A percentile compares a stretch with the other conserved stretches of the same genome.
Conservation (phyloP, 2,888 invertebrate genomes). For the Epirrita christyi region DNA sequence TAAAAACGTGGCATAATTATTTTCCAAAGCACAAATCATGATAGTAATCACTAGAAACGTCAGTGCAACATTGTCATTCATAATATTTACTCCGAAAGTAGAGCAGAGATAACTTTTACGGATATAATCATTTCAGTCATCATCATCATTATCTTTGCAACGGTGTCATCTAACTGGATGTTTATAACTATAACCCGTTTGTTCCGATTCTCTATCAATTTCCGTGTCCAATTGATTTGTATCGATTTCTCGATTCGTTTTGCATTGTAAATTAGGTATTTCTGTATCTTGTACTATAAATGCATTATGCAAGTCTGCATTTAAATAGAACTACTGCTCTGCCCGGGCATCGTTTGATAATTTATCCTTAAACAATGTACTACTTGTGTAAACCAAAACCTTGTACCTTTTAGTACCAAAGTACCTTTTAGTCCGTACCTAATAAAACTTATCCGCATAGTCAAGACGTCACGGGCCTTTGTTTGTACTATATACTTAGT, state of each 20-base stretch:
- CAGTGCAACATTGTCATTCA: neutral
- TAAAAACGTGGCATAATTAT: too few species aligned
- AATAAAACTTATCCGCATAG: too few species aligned
- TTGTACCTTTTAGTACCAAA: too few species aligned
- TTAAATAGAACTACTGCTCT: neutral
- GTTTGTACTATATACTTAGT: too few species aligned
- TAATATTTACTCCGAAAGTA: conserved; percentile 8
- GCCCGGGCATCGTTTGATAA: neutral
- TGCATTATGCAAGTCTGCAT: conserved; percentile 7
- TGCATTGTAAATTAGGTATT: conserved; percentile 12
- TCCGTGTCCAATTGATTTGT: conserved; percentile 30
- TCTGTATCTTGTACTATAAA: neutral
- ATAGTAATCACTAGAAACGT: neutral
- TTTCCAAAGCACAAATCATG: neutral
- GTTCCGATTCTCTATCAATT: conserved; percentile 26
- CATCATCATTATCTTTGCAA: conserved; percentile 29
- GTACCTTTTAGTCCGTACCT: too few species aligned
- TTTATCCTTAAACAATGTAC: too few species aligned
- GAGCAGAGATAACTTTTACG: conserved; percentile 18
- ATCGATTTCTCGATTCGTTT: conserved; percentile 18
- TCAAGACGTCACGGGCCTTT: too few species aligned
- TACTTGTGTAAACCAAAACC: too few species aligned
- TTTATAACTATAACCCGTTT: conserved; percentile 26
- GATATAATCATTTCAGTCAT: conserved; percentile 14
- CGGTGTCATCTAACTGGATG: conserved; percentile 26